Conservation (phyloP, 2,888 invertebrate species). For the Drosophila austrosaltans region DNA sequence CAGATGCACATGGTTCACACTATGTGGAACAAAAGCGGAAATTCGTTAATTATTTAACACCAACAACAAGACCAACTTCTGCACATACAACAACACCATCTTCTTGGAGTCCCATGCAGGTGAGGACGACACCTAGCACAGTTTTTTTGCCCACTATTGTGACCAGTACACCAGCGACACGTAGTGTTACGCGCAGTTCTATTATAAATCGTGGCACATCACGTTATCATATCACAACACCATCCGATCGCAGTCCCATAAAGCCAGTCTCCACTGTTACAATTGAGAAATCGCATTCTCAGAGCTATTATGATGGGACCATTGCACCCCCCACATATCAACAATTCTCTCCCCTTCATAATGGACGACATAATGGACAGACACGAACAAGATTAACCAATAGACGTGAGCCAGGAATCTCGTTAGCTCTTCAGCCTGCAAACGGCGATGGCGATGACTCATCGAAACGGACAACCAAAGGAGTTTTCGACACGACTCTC, state of each 20-base stretch:
- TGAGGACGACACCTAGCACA: constrained; percentile 55
- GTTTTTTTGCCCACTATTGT: constrained; percentile 52
- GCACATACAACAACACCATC: constrained; percentile 38
- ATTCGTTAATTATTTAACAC: constrained; percentile 38
- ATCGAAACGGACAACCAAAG: constrained; percentile 77
- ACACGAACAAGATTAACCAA: constrained; percentile 25
- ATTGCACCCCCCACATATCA: constrained; percentile 58
- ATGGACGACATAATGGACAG: constrained; percentile 23
- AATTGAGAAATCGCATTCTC: constrained; percentile 82
- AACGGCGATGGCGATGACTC: constrained; percentile 17
- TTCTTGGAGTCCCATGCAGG: constrained; percentile 80
- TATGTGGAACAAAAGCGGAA: constrained; percentile 62
- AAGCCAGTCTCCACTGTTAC: constrained; percentile 64
- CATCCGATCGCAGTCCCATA: constrained; percentile 26
- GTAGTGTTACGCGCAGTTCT: constrained; percentile 16
- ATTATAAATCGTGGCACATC: constrained; percentile 47
- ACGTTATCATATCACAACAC: constrained; percentile 43
- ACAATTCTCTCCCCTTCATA: constrained; percentile 27
- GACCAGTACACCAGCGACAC: constrained; percentile 46
- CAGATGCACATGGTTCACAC: constrained; percentile 68
- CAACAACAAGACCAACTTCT: not conserved
- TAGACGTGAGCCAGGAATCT: constrained; percentile 10
- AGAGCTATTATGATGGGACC: constrained; percentile 83
- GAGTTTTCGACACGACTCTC: constrained; percentile 80
- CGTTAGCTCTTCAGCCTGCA: constrained; percentile 47